These are phyloP conservation scores for Trisateles emortualis DNA, from an alignment of 2,888 invertebrate species.

Conservation along the genomic window DNA sequence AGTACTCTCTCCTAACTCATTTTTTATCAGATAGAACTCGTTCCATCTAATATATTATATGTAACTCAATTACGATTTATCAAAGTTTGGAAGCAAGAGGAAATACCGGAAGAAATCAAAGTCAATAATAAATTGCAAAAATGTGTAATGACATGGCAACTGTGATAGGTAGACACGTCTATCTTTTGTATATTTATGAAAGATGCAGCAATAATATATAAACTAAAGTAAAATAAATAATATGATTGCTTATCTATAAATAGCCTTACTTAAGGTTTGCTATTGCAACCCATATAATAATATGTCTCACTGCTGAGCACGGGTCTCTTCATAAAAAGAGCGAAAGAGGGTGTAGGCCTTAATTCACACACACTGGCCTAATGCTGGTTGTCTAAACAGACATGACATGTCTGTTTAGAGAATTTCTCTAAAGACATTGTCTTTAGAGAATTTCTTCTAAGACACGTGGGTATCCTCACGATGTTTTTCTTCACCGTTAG, in stretches of 20 bases:
- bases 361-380: too few species aligned
- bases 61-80: not conserved
- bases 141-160: conserved; percentile 1
- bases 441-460: too few species aligned
- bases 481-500: too few species aligned
- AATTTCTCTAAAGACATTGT: too few species aligned
- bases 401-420: too few species aligned
- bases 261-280: too few species aligned
- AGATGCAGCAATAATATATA: not conserved
- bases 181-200: not conserved
- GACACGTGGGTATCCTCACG: too few species aligned
- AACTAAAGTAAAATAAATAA: not conserved
- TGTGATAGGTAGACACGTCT: not conserved
- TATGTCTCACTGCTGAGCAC: too few species aligned
- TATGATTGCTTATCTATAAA: not conserved
- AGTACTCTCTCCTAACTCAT: not conserved
- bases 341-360: too few species aligned
- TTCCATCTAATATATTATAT: not conserved
- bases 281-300: too few species aligned
- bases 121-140: conserved; percentile 4
- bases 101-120: not conserved
- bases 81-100: not conserved
- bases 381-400: too few species aligned
- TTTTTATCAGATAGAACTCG: not conserved
- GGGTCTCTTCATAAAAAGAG: too few species aligned